Evolutionary conservation across 2,888 invertebrate genomes (phyloP), one percentile per base, ranked within the genome.

Genomic region (Dugesia japonica): DNA sequence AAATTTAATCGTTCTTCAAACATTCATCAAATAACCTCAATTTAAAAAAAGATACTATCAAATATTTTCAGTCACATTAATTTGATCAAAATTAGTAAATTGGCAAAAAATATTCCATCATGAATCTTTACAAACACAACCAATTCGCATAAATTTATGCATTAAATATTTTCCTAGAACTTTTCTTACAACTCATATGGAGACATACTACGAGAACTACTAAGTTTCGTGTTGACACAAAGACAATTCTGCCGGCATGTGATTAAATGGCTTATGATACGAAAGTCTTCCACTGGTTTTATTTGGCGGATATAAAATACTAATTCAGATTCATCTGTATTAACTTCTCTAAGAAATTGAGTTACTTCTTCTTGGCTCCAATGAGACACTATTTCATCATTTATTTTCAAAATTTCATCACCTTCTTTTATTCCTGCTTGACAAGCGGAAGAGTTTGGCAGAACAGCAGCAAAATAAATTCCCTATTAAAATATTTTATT

Each of bases 351-450:
- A 7, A 77, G 77, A 1, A 76, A 26, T 7, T 28, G 42, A 17
- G 71, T 77, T 20, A 76, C 77, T 33, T 71, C 42, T 28, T 77
- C 77, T 33, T 76, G 74, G 7, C 28, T 71, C 77, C 77, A 77
- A 28, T 77, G 38, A 20, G 33, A 27, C 0, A 77, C 77, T 17
- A 42, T 27, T 42, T 77, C 26, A n/a, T 28, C 71, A 42, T 77
- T 77, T 23, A 77, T 77, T 23, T 28, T 26, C 26, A 77, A 71
- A 13, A 77, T 26, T 31, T 77, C 28, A 38, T 77, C 77, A 9
- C 77, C 77, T 23, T 77, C 77, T 28, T 77, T 77, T 1, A 77
- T 38, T 13, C 42, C 77, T 13, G 77, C 75, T 71, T 56, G 26
- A 71, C 71, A 23, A 26, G 77, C 77, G n/a, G 75, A 56, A 15